Evolutionary conservation across 2,113 vertebrate genomes (phyloP).

Genomic region (Paratilapia polleni): DNA sequence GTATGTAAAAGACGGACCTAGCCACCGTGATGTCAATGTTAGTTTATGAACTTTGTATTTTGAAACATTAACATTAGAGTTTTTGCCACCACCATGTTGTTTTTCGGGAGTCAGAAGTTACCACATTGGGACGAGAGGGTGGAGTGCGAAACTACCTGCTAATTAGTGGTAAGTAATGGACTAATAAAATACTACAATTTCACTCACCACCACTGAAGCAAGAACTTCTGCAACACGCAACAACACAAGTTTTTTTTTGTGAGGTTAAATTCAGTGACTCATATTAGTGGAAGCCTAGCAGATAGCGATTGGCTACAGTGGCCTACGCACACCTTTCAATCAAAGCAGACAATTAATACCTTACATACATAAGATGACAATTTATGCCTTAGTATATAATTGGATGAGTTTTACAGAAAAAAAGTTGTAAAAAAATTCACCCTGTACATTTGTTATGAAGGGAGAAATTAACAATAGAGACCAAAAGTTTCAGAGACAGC

Average conservation of each 20-base stretch:
- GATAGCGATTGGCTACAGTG: background rate
- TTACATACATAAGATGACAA: too few species aligned
- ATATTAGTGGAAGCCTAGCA: background rate
- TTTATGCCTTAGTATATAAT: background rate
- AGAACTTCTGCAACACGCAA: background rate
- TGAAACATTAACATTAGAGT: accelerated
- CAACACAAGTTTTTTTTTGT: background rate
- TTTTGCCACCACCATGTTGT: background rate
- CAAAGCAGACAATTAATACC: background rate
- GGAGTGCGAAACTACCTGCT: background rate
- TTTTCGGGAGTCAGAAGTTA: background rate
- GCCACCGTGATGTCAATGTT: too few species aligned
- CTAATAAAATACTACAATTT: background rate
- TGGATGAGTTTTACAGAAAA: background rate
- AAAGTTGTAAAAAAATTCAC: too few species aligned
- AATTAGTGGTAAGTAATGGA: background rate
- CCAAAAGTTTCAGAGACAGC: background rate
- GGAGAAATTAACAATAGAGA: background rate
- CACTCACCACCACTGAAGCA: background rate
- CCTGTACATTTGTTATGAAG: too few species aligned
- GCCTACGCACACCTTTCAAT: background rate
- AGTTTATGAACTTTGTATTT: background rate
- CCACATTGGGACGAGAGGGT: background rate
- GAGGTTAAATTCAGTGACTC: background rate
- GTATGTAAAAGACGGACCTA: background rate